A percentile compares a stretch with the other conserved stretches of the same genome.
Conservation (phyloP, 2,888 invertebrate species). For the Trichogramma dendrolimi region DNA sequence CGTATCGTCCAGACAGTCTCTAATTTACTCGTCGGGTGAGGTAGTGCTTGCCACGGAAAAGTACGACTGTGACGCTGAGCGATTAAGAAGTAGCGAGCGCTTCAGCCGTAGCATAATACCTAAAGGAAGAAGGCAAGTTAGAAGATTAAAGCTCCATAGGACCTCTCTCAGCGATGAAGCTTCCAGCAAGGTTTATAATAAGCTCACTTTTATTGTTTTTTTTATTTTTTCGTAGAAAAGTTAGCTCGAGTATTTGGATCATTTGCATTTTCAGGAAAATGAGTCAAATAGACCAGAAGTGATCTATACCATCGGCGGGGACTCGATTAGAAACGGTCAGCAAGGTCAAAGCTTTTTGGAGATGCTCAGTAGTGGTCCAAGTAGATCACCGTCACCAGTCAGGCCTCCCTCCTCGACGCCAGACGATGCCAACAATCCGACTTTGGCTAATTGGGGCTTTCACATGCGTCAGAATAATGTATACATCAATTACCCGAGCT, state of each 20-base stretch:
- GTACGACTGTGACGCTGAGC: slow-evolving; percentile 61
- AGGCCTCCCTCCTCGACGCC: slow-evolving; percentile 43
- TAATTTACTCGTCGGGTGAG: slow-evolving; percentile 44
- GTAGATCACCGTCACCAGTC: slow-evolving; percentile 49
- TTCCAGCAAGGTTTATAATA: slow-evolving; percentile 40
- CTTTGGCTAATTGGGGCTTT: slow-evolving; percentile 47
- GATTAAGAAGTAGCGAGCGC: slow-evolving; percentile 61
- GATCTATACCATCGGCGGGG: slow-evolving; percentile 37
- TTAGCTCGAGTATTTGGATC: not conserved
- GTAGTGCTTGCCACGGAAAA: slow-evolving; percentile 43
- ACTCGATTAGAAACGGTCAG: slow-evolving; percentile 32
- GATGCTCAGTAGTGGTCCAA: slow-evolving; percentile 49
- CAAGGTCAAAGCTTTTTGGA: slow-evolving; percentile 46
- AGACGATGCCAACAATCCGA: slow-evolving; percentile 46
- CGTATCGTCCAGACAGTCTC: slow-evolving; percentile 42
- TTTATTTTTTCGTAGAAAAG: not conserved
- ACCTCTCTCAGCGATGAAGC: slow-evolving; percentile 37
- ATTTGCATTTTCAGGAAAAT: slow-evolving; percentile 39
- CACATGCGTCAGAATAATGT: slow-evolving; percentile 43
- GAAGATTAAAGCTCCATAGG: slow-evolving; percentile 42
- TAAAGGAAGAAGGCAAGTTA: slow-evolving; percentile 54
- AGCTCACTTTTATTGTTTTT: not conserved
- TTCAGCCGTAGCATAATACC: slow-evolving; percentile 62
- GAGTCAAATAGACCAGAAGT: slow-evolving; percentile 38
- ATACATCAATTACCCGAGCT: slow-evolving; percentile 9